Evolutionary conservation across 2,888 invertebrate species (phyloP).

Genomic region (Caenorhabditis afra): DNA sequence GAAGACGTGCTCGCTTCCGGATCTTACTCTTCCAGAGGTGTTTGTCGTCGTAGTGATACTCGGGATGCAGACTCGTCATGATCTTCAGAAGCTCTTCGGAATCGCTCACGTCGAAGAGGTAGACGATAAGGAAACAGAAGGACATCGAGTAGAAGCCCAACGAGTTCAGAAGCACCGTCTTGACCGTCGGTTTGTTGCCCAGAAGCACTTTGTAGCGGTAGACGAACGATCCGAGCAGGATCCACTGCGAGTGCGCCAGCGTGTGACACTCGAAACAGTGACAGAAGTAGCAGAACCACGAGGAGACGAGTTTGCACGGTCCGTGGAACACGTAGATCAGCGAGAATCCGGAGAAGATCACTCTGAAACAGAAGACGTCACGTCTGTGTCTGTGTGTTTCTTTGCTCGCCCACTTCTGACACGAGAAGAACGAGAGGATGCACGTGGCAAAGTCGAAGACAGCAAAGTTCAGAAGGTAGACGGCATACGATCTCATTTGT

Average conservation of each 20-base stretch:
- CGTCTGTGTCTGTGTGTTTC: not conserved
- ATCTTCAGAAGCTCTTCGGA: conserved; percentile 35
- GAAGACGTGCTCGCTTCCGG: not conserved
- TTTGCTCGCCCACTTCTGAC: conserved; percentile 40
- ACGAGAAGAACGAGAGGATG: conserved; percentile 50
- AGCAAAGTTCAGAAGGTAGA: conserved; percentile 59
- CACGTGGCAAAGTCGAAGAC: conserved; percentile 58
- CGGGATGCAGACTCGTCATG: conserved; percentile 26
- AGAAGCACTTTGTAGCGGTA: conserved; percentile 53
- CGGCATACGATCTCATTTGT: conserved; percentile 47
- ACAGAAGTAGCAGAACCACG: conserved; percentile 58
- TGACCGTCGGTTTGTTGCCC: conserved; percentile 26
- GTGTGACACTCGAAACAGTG: conserved; percentile 60
- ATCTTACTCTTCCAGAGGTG: conserved; percentile 31
- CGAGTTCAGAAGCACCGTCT: conserved; percentile 22
- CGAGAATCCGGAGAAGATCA: conserved; percentile 56
- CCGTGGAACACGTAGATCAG: conserved; percentile 61
- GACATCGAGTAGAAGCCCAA: conserved; percentile 40
- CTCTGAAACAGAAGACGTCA: no score
- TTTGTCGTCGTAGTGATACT: conserved; percentile 43
- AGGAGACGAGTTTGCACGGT: conserved; percentile 40
- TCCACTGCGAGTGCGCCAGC: conserved; percentile 64
- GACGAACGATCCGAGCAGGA: conserved; percentile 57
- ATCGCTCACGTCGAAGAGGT: conserved; percentile 30
- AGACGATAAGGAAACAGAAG: conserved; percentile 23